Conservation (phyloP, 2,113 vertebrate genomes). For the Onychostruthus taczanowskii region DNA sequence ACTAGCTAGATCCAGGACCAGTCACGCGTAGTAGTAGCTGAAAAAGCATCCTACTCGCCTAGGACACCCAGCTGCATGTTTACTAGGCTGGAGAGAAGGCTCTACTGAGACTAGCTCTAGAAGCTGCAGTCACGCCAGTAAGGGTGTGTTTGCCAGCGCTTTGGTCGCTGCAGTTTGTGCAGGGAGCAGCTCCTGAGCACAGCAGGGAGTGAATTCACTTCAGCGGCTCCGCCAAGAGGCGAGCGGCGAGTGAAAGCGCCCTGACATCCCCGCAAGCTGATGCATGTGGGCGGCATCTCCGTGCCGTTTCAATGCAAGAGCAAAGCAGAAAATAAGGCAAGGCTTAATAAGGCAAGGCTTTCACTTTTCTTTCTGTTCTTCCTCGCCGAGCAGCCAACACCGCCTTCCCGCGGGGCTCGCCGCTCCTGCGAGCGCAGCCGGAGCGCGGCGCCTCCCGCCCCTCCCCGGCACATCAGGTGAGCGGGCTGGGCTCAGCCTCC, state of each 20-base stretch:
- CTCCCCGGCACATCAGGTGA: neutral
- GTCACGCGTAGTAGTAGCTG: neutral
- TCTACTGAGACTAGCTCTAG: neutral
- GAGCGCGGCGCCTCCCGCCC: neutral
- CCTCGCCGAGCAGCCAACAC: accelerated
- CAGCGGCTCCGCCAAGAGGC: neutral
- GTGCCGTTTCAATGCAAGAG: neutral
- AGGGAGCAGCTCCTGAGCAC: neutral
- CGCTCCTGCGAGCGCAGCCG: neutral
- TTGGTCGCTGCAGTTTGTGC: neutral
- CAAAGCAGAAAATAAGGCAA: neutral
- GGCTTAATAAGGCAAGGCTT: neutral
- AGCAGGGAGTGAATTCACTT: neutral
- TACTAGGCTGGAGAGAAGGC: neutral
- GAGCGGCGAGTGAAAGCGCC: accelerated
- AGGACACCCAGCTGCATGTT: neutral
- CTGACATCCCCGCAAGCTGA: accelerated
- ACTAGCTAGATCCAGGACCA: neutral
- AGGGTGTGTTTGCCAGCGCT: neutral
- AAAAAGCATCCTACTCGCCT: neutral
- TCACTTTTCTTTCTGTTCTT: neutral
- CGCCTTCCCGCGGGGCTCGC: accelerated
- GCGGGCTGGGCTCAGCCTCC: neutral
- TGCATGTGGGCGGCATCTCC: accelerated
- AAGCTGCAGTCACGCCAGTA: neutral